phyloP scores from a whole-genome alignment of 2,113 vertebrate genomes.

The Corythornis cristatus region DNA sequence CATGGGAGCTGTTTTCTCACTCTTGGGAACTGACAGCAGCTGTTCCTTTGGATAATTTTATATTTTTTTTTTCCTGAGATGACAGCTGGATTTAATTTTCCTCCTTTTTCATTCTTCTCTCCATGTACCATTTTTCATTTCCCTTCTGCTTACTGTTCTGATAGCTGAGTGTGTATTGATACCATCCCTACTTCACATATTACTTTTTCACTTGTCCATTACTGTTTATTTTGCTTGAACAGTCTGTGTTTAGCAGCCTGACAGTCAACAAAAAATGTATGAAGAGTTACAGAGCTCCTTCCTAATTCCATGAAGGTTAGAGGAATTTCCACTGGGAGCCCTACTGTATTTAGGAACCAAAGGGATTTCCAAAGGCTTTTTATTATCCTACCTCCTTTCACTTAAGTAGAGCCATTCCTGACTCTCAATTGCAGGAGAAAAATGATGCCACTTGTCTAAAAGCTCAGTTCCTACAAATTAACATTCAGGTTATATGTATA shows the following conservation, averaged over 20 bases:
- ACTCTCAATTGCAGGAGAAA: background rate
- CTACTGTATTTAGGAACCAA: background rate
- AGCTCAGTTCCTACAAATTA: constrained; percentile 59
- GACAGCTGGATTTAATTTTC: background rate
- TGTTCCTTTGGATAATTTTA: background rate
- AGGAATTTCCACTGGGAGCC: background rate
- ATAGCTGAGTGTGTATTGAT: background rate
- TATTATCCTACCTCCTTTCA: background rate
- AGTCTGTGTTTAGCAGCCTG: background rate
- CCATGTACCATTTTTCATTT: background rate
- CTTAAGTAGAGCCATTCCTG: background rate
- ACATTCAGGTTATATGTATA: constrained; percentile 65
- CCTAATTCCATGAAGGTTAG: background rate
- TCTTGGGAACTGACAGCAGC: background rate
- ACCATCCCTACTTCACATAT: background rate
- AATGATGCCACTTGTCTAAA: constrained; percentile 23
- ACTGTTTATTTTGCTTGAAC: background rate
- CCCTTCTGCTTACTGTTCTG: background rate
- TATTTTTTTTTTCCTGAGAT: background rate
- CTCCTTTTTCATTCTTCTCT: background rate
- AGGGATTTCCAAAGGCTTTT: background rate
- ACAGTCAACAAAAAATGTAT: background rate
- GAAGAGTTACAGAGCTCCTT: background rate
- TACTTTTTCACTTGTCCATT: background rate
- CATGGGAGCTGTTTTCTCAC: background rate